Conservation (phyloP, 2,888 invertebrate genomes). For the Ditylenchus weischeri region DNA sequence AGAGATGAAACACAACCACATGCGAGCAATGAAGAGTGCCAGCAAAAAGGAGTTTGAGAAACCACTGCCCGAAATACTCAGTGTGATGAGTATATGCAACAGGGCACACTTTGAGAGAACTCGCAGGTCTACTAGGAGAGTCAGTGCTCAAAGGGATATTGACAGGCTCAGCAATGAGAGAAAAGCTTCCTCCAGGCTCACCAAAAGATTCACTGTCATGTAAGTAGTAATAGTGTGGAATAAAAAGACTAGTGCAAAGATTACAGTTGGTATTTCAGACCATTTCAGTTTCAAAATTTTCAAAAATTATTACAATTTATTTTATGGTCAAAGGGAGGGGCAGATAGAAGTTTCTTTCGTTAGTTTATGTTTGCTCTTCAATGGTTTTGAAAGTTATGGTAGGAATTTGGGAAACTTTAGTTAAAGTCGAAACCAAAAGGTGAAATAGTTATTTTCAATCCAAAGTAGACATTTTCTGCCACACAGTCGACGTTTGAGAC, state of each 20-base stretch:
- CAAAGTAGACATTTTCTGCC: too few species aligned
- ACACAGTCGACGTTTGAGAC: too few species aligned
- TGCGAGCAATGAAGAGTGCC: constrained; percentile 42
- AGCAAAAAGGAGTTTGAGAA: constrained; percentile 46
- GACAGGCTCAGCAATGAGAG: constrained; percentile 44
- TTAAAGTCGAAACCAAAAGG: too few species aligned
- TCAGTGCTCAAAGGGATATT: constrained; percentile 48
- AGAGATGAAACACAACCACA: constrained; percentile 49
- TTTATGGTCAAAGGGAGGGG: too few species aligned
- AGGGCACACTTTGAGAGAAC: constrained; percentile 49
- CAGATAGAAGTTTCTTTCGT: too few species aligned
- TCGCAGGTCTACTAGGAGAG: constrained; percentile 33
- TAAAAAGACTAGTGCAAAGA: background rate
- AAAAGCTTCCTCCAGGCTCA: constrained; percentile 31
- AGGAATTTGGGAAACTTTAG: too few species aligned
- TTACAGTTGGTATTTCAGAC: background rate
- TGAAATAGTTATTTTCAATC: too few species aligned
- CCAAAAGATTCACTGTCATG: constrained; percentile 55
- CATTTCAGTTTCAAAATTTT: too few species aligned
- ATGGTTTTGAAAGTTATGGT: too few species aligned
- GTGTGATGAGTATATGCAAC: constrained; percentile 57
- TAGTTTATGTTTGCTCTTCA: too few species aligned
- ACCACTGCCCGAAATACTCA: constrained; percentile 50
- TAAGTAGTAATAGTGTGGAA: constrained; percentile 27
- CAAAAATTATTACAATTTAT: too few species aligned